These are phyloP conservation scores for Capitella teleta DNA, from an alignment of 1,140 invertebrate genomes.

Conservation along the genomic window DNA sequence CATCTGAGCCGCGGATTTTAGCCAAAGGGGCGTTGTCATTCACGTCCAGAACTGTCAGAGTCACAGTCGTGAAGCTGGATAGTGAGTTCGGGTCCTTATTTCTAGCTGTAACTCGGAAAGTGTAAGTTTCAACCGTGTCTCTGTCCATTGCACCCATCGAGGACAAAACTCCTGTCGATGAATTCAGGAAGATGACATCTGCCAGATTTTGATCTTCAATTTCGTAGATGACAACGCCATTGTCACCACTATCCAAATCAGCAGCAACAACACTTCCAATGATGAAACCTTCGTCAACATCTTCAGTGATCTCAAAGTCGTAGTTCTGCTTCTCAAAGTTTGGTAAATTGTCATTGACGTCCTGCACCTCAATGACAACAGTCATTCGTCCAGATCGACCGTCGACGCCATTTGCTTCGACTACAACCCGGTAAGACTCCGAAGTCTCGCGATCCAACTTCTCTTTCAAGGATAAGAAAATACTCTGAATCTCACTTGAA, in stretches of 20 bases:
- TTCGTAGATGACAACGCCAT: constrained; percentile 1
- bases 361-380: constrained; percentile 60
- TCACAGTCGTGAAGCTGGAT: background rate
- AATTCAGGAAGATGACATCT: constrained; percentile 2
- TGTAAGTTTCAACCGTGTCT: background rate
- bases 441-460: constrained; percentile 5
- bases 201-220: background rate
- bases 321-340: constrained; percentile 85
- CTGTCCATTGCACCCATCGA: background rate
- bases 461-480: constrained; percentile 6
- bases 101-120: background rate
- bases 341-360: constrained; percentile 93
- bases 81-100: background rate
- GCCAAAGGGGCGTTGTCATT: background rate
- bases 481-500: background rate
- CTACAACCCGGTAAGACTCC: constrained; percentile 56
- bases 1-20: background rate
- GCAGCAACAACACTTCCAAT: constrained; percentile 5
- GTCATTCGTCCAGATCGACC: constrained; percentile 63
- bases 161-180: background rate
- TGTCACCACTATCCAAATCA: constrained; percentile 9
- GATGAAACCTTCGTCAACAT: constrained; percentile 49
- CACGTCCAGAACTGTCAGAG: constrained; percentile 3
- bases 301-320: constrained; percentile 72
- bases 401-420: constrained; percentile 67